Evolutionary conservation across 2,113 vertebrate genomes (phyloP), one percentile per base, ranked within the genome.

Genomic region (Pristiophorus japonicus): DNA sequence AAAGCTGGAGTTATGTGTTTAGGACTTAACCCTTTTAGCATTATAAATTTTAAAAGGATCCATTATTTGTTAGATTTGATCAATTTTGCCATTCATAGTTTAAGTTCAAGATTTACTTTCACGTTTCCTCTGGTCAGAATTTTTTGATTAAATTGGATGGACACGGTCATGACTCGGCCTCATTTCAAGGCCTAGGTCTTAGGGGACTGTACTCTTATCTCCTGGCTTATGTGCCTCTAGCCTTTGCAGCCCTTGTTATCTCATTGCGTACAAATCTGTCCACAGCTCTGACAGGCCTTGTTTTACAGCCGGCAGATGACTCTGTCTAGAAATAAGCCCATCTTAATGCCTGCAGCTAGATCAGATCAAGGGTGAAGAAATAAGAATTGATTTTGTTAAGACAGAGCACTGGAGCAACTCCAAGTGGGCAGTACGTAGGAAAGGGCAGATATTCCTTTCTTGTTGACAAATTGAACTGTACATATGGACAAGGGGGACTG

Each of bases 361-460:
- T 98, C 98, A 98, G 98, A 98, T 98, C 97, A 98, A 98, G 97
- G 98, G 97, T 98, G 97, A 98, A 97, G 97, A 98, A 98, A 98
- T 97, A 97, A 98, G 98, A 99, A 98, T 98, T 98, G 97, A 98
- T 97, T 98, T 97, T 97, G 97, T 97, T 97, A 97, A 97, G 97
- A 96, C 97, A 97, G 98, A 98, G 98, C 97, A 98, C 96, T 96
- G 97, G 97, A 98, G 97, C 97, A 98, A 98, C 97, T 97, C 97
- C 97, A 96, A 96, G 96, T 95, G 96, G 96, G 96, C 95, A 97
- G 96, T 97, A 97, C 85, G 90, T 24, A 92, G 97, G 97, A 97
- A 97, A 97, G 97, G 96, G 95, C 95, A 97, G 96, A 96, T 97
- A 97, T 96, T 97, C 97, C 97, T 97, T 98, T 98, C 97, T 98